Evolutionary conservation across 2,888 invertebrate species (phyloP).

Genomic region (Drosophila multiciliata): DNA sequence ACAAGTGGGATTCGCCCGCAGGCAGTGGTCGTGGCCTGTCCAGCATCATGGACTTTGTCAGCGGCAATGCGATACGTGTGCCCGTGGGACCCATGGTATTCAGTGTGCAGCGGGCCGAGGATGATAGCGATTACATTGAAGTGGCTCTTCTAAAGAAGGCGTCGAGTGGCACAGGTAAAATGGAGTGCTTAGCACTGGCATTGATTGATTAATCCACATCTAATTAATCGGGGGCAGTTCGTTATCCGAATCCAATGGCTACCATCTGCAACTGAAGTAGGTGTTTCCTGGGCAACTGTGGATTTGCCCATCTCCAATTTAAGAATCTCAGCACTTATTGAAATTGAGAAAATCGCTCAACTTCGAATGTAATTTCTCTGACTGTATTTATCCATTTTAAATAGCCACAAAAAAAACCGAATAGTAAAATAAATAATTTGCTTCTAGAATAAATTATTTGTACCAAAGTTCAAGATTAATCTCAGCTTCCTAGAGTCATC

Average conservation of each 20-base stretch:
- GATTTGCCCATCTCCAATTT: neutral
- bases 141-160: slow-evolving; percentile 83
- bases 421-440: neutral
- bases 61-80: slow-evolving; percentile 83
- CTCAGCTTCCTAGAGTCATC: neutral
- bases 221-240: slow-evolving; percentile 31
- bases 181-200: slow-evolving; percentile 1
- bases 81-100: slow-evolving; percentile 85
- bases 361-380: neutral
- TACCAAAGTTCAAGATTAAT: neutral
- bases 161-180: slow-evolving; percentile 79
- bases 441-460: neutral
- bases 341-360: neutral
- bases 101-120: slow-evolving; percentile 83
- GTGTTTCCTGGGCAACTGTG: neutral
- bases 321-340: neutral
- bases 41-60: slow-evolving; percentile 81
- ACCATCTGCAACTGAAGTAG: neutral
- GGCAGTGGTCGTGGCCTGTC: slow-evolving; percentile 79
- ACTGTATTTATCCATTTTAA: neutral
- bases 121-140: slow-evolving; percentile 84
- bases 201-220: slow-evolving; percentile 41
- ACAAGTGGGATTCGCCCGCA: slow-evolving; percentile 54
- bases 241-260: slow-evolving; percentile 29
- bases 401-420: neutral